Base-by-base conservation (phyloP, 1,140 invertebrate genomes). In the Dendroctonus valens region DNA sequence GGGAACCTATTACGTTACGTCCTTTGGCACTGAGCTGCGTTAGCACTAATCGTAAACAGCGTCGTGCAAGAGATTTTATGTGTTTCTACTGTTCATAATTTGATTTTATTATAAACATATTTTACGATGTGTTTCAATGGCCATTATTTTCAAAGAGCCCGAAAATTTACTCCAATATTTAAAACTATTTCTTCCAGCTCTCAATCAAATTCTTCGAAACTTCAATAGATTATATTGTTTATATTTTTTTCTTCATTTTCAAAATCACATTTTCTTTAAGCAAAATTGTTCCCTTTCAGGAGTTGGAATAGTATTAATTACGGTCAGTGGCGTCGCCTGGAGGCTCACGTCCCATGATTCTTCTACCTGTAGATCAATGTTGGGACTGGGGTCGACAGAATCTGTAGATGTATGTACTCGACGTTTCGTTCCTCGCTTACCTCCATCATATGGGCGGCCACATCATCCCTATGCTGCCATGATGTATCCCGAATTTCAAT, bases 401-500 rank as follows among this genome's bases (percentile, higher is more conserved):
- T 80, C 83, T 64, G 75, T 84, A 64, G 82, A 86, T 72, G 82
- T 87, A 64, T 84, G 86, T 69, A 74, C 84, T 69, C 74, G 75
- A 79, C 72, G 89, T 69, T 87, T 88, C 78, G 85, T 90, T 63
- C 83, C 89, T 15, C 77, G 90, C 57, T 81, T 91, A 70, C 83
- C 89, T 44, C 84, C 87, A 49, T 82, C 88, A 66, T 89, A 89
- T 71, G 88, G 89, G 8, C 76, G 89, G 67, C 89, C 91, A 0
- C 91, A 93, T 79, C 91, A 94, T 82, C 91, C 91, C 2, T 94
- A 93, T 76, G 93, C 93, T 44, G 93, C 93, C 51, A 93, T 96
- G 91, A 89, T 96, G 82, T 96, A 96, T 81, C 93, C 93, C 9
- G 94, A 96, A 81, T 96, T 96, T 77, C 93, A 95, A 77, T 94